These are phyloP conservation scores for Rotaria macrura DNA, from an alignment of 2,888 invertebrate genomes.

Conservation along the genomic window DNA sequence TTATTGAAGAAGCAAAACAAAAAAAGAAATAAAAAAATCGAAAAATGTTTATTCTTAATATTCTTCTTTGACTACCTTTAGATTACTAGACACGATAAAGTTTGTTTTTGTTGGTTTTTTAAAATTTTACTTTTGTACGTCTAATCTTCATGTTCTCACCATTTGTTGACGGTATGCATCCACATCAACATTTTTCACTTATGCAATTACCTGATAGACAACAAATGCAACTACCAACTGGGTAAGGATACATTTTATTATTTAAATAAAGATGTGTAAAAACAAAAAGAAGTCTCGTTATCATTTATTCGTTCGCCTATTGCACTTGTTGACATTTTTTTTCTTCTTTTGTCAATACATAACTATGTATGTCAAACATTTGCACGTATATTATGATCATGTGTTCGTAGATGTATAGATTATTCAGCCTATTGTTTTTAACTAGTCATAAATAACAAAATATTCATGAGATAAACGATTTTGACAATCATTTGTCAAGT, in stretches of 20 bases:
- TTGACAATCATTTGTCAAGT: not conserved
- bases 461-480: not conserved
- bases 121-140: not conserved
- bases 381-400: no score
- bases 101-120: not conserved
- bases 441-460: no score
- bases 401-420: no score
- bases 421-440: no score
- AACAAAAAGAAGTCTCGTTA: no score
- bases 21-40: no score
- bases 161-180: conserved; percentile 13
- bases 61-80: not conserved
- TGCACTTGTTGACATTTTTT: no score
- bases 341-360: no score
- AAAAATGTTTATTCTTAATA: no score
- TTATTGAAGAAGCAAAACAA: not conserved
- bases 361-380: no score
- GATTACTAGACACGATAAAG: not conserved
- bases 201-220: conserved; percentile 13
- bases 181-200: conserved; percentile 20
- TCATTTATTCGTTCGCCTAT: no score
- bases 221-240: not conserved
- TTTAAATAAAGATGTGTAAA: no score
- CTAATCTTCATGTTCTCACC: not conserved
- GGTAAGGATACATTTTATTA: not conserved